These are phyloP conservation scores for Pristionchus japonicus DNA, from an alignment of 2,888 invertebrate species.

Conservation along the genomic window DNA sequence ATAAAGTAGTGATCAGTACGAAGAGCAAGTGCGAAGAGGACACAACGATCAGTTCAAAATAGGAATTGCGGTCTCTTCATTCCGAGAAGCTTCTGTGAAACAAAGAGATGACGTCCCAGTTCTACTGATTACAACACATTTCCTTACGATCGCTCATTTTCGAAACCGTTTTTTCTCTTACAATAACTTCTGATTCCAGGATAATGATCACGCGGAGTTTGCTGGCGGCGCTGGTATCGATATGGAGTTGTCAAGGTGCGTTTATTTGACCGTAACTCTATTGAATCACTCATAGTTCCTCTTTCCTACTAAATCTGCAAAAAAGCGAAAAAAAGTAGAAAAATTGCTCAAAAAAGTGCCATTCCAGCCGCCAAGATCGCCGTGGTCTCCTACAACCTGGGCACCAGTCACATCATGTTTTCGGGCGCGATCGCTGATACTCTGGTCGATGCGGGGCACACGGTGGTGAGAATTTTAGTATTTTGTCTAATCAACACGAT, in stretches of 20 bases:
- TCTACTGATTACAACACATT: no score
- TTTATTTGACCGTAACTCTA: not conserved
- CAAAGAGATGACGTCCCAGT: no score
- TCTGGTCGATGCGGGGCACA: constrained; percentile 45
- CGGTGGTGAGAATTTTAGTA: constrained; percentile 8
- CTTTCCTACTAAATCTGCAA: not conserved
- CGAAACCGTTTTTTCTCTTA: not conserved
- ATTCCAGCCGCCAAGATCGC: constrained; percentile 44
- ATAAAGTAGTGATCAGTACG: not conserved
- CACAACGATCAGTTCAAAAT: not conserved
- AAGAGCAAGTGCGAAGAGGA: not conserved
- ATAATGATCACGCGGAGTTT: not conserved
- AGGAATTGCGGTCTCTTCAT: not conserved
- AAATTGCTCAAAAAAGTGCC: no score
- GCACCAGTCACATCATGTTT: constrained; percentile 47
- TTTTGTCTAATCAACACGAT: no score
- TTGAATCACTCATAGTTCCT: not conserved
- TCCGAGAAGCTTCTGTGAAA: no score
- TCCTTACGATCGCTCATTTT: no score
- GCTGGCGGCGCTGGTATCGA: not conserved
- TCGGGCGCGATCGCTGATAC: constrained; percentile 44
- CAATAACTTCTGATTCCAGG: no score
- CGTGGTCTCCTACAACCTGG: constrained; percentile 47
- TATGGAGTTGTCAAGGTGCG: not conserved
- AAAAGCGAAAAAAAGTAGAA: no score